Base-by-base conservation (phyloP, 2,113 vertebrate species). In the Cyanoramphus novaezelandiae region DNA sequence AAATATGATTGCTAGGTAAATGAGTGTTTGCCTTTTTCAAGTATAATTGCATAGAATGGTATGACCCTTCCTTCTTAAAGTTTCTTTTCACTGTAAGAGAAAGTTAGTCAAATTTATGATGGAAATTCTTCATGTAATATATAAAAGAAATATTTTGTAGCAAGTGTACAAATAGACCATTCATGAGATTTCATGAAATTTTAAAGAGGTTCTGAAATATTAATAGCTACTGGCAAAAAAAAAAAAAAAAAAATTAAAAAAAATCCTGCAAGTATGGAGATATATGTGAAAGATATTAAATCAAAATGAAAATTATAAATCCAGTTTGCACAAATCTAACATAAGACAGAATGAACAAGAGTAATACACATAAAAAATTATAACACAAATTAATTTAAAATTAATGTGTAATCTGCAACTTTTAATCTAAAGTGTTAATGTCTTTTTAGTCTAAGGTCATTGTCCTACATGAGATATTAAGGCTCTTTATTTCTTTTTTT, bases 311-410 rank as follows among this genome's bases (percentile, higher is more conserved):
- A 44, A 72, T 41, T 69, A 14, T 81, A 37, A 84, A 46, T 13
- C 7, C 5, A n/a, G 5, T 69, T 72, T 81, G 2, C 7, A 39
- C 4, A 77, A 49, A 5, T 18, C 78, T 14, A 68, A 59, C 6
- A 60, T n/a, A 69, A 84, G 86, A 41, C 5, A 64, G 13, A 86
- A 37, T 11, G 11, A 80, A 15, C 0, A 80, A 82, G 10, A 25
- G 6, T 16, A 59, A 79, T 88, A 5, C 0, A 71, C 57, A 24
- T 18, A 2, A 0, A 29, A 68, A 88, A 44, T 1, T 3, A 4
- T 17, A 44, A 18, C 15, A 23, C 0, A 53, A 13, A 37, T 43
- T 37, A n/a, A n/a, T n/a, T n/a, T n/a, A n/a, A n/a, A n/a, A n/a
- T n/a, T n/a, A n/a, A n/a, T n/a, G n/a, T n/a, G n/a, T n/a, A n/a